These are phyloP conservation scores for Nesoenas mayeri DNA, from an alignment of 2,113 vertebrate genomes.

Conservation along the genomic window DNA sequence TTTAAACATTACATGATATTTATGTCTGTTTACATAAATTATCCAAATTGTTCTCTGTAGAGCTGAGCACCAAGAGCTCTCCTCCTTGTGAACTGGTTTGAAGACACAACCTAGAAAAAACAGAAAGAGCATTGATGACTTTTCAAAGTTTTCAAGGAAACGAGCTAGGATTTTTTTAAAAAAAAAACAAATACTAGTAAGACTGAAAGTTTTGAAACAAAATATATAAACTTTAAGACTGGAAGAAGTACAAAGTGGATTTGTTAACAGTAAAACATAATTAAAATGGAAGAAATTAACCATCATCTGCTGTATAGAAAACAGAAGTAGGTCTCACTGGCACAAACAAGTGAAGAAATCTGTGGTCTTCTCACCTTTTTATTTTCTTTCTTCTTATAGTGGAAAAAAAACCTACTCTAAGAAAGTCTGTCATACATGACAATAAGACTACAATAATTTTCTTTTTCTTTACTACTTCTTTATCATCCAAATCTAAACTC, in stretches of 20 bases:
- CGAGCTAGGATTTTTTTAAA: background rate
- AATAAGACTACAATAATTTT: background rate
- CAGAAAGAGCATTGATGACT: background rate
- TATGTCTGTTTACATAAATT: conserved; percentile 15
- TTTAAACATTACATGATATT: background rate
- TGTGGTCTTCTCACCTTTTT: background rate
- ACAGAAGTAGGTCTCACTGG: background rate
- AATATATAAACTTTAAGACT: background rate
- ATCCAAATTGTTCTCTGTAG: background rate
- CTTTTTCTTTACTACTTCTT: background rate
- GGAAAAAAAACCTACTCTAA: background rate
- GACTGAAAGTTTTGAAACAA: background rate
- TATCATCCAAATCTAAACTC: background rate
- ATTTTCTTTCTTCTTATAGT: background rate
- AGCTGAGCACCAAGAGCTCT: background rate
- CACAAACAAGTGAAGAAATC: background rate
- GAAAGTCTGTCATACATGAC: background rate
- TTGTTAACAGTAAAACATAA: background rate
- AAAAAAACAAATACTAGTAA: background rate
- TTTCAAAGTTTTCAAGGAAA: conserved; percentile 17
- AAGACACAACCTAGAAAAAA: background rate
- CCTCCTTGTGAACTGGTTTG: background rate
- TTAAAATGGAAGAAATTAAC: background rate
- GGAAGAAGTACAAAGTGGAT: background rate
- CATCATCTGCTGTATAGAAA: background rate